Evolutionary conservation across 2,797 vertebrate species (phyloP).

Genomic region (Xenops minutus): DNA sequence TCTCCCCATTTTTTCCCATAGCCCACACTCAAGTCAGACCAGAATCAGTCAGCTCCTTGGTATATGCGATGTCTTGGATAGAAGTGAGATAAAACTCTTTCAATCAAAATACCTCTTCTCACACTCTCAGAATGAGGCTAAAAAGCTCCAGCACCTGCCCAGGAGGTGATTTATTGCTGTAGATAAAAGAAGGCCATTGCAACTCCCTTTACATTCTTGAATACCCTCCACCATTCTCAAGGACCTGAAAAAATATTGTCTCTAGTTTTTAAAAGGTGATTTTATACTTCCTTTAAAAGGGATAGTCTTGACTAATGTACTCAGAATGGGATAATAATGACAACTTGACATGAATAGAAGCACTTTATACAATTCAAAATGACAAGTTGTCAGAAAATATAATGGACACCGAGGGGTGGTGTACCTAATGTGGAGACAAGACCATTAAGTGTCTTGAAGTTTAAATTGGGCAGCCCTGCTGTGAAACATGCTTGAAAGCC

Average conservation of each 20-base stretch:
- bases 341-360: not conserved
- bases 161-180: not conserved
- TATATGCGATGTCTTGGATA: not conserved
- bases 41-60: not conserved
- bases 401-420: not conserved
- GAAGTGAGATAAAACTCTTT: not conserved
- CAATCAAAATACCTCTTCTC: not conserved
- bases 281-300: not conserved
- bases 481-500: not conserved
- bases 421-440: not conserved
- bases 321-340: not conserved
- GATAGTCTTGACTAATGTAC: not conserved
- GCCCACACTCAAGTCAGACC: not conserved
- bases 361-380: not conserved
- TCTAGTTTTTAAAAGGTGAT: not conserved
- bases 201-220: not conserved
- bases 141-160: not conserved
- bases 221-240: not conserved
- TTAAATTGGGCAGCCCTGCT: not conserved
- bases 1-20: not conserved
- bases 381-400: slow-evolving; percentile 11
- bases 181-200: not conserved
- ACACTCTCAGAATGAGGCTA: not conserved
- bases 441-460: not conserved
- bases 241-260: not conserved